Evolutionary conservation across 2,113 vertebrate species (phyloP).

Genomic region (Micromys minutus): DNA sequence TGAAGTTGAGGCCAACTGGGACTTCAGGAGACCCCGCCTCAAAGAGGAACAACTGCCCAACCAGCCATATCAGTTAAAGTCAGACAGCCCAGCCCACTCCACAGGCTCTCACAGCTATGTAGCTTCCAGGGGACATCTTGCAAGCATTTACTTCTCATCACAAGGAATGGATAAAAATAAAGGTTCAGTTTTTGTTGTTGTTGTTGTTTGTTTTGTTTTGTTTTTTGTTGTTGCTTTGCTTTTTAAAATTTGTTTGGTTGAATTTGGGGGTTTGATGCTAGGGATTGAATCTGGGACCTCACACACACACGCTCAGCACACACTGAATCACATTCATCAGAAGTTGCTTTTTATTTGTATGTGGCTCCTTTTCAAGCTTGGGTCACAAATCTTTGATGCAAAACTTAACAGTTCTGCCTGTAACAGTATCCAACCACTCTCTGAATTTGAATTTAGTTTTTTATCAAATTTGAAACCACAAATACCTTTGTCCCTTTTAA

Average conservation of each 20-base stretch:
- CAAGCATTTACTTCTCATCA: slow-evolving; percentile 47
- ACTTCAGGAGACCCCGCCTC: neutral
- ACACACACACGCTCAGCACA: neutral
- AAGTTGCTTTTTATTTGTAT: neutral
- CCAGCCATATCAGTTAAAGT: neutral
- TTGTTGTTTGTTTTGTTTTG: no score
- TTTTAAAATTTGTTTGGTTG: neutral
- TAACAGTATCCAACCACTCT: neutral
- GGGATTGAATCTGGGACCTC: neutral
- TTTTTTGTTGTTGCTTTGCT: neutral
- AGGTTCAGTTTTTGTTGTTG: no score
- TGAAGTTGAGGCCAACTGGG: neutral
- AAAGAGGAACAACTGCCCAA: neutral
- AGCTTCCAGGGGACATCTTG: neutral
- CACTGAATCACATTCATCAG: neutral
- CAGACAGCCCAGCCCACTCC: neutral
- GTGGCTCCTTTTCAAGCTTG: neutral
- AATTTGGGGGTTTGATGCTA: neutral
- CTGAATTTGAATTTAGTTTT: slow-evolving; percentile 45
- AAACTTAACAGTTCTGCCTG: slow-evolving; percentile 35
- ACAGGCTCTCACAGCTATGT: neutral
- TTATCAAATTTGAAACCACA: slow-evolving; percentile 42
- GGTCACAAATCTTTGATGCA: neutral
- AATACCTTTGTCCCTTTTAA: slow-evolving; percentile 39
- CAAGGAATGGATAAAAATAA: neutral